Base-by-base conservation (phyloP, 2,888 invertebrate species). In the Argyresthia goedartella region DNA sequence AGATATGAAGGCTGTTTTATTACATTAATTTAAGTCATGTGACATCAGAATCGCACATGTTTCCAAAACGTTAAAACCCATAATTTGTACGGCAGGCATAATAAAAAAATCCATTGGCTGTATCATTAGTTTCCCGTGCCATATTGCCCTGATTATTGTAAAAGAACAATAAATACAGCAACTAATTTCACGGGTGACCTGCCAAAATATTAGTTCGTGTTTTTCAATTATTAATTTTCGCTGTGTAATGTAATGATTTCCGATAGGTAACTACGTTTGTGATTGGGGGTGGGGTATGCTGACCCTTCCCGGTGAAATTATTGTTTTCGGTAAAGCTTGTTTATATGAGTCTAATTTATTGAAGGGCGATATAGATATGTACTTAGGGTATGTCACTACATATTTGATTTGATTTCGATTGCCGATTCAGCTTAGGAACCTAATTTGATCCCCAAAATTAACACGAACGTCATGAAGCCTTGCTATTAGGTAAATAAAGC, bases 161-260 rank as follows among this genome's bases (percentile, higher is more conserved):
- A 25, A 36, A 13, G 3, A 44, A 42, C 43, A 44, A 52, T 53
- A 51, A 53, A 36, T 44, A 46, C 45, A 42, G 48, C 48, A 46
- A 33, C 59, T 55, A 65, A 67, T 66, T 66, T 73, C 67, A 73
- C 66, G 72, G 62, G 63, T 9, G 33, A 34, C 56, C 60, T 54
- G 53, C 55, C 42, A 56, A 52, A 57, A 61, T 66, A 66, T 63
- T 63, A 63, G 57, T 60, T 52, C 58, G 59, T 57, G 63, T 69
- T 69, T 25, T 71, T 67, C 68, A 67, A 69, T 73, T 71, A 70
- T 63, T 66, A 69, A 63, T 64, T 67, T 66, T 51, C 58, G 60
- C 58, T 49, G 51, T 13, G 60, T 71, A 68, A 72, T 68, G 59
- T 25, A 68, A 72, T 68, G 59, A 67, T 69, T 71, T 70, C 70